Conservation (phyloP, 2,888 invertebrate species). For the Halictus ligatus region DNA sequence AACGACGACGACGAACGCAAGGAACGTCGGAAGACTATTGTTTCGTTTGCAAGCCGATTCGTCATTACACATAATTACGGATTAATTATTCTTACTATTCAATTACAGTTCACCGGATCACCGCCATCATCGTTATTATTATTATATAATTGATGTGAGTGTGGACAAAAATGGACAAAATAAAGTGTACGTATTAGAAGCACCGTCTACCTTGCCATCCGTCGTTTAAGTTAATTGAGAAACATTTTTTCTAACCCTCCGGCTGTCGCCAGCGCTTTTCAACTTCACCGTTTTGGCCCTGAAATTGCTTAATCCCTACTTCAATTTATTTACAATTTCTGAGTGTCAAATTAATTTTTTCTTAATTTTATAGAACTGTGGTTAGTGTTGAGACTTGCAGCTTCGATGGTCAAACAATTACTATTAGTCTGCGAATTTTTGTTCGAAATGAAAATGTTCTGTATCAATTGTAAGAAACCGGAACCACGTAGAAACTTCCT, state of each 20-base stretch:
- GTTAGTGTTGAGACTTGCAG: too few species aligned
- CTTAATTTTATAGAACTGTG: too few species aligned
- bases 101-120: slow-evolving; percentile 63
- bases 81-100: slow-evolving; percentile 71
- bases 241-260: not conserved
- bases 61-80: slow-evolving; percentile 67
- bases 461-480: too few species aligned
- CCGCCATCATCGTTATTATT: slow-evolving; percentile 70
- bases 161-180: slow-evolving; percentile 71
- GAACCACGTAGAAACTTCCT: too few species aligned
- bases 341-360: too few species aligned
- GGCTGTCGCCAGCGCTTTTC: not conserved
- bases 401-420: too few species aligned
- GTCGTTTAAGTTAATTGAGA: slow-evolving; percentile 40
- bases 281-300: not conserved
- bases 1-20: slow-evolving; percentile 53
- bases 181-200: slow-evolving; percentile 76
- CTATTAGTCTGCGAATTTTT: too few species aligned
- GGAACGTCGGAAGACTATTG: slow-evolving; percentile 59
- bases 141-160: slow-evolving; percentile 77
- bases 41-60: slow-evolving; percentile 64
- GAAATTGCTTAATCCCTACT: not conserved
- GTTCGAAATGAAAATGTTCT: too few species aligned
- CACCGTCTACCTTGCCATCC: slow-evolving; percentile 46
- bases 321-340: not conserved